Conservation (phyloP, 1,140 invertebrate species). For the Euura lappo region DNA sequence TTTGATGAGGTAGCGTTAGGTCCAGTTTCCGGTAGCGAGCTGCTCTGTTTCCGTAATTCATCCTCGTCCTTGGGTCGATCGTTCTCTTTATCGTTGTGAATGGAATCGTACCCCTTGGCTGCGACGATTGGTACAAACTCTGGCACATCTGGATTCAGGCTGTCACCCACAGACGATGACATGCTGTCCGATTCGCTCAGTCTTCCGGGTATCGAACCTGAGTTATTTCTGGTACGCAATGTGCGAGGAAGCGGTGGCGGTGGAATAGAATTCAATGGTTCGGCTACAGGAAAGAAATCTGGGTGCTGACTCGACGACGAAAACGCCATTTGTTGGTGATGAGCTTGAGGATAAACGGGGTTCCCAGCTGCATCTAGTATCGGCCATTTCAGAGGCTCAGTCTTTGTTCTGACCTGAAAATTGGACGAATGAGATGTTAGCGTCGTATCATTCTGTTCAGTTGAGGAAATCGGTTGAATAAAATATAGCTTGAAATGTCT, state of each 20-base stretch:
- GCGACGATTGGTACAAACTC: slow-evolving; percentile 75
- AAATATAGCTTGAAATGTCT: slow-evolving; percentile 26
- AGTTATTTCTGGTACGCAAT: slow-evolving; percentile 33
- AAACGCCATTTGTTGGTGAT: not conserved
- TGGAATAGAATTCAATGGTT: slow-evolving; percentile 67
- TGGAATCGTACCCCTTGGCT: slow-evolving; percentile 20
- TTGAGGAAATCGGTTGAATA: not conserved
- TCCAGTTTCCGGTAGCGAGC: slow-evolving; percentile 3
- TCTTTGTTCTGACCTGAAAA: slow-evolving; percentile 76
- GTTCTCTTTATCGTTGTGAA: slow-evolving; percentile 16
- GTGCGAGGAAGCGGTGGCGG: slow-evolving; percentile 69
- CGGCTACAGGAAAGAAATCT: slow-evolving; percentile 61
- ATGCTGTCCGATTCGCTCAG: slow-evolving; percentile 42
- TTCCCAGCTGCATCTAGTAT: slow-evolving; percentile 67
- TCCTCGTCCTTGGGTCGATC: slow-evolving; percentile 18
- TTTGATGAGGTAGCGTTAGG: not conserved
- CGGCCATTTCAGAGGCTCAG: slow-evolving; percentile 87
- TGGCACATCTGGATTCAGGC: slow-evolving; percentile 84
- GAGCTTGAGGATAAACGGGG: slow-evolving; percentile 38
- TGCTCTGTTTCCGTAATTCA: slow-evolving; percentile 12
- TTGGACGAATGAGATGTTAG: slow-evolving; percentile 17
- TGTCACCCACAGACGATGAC: slow-evolving; percentile 55
- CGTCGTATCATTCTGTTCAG: too few species aligned
- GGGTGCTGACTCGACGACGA: slow-evolving; percentile 23
- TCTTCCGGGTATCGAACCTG: slow-evolving; percentile 24